A percentile compares a stretch with the other conserved stretches of the same genome.
Conservation (phyloP, 2,113 vertebrate genomes). For the Oncorhynchus masou region DNA sequence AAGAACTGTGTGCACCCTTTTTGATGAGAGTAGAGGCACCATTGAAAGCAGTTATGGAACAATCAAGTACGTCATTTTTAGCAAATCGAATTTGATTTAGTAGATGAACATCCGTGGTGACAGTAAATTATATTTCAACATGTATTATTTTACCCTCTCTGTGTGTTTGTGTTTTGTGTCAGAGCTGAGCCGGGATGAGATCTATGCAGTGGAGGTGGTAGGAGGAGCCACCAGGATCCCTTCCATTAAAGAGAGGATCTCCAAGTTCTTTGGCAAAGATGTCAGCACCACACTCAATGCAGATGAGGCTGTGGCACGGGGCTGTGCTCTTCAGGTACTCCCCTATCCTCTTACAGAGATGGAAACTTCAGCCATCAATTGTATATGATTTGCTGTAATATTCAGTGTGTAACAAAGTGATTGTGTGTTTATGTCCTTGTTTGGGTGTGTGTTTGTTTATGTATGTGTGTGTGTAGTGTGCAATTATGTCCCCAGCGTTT, state of each 20-base stretch:
- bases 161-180: slow-evolving; percentile 53
- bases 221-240: slow-evolving; percentile 93
- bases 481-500: slow-evolving; percentile 95
- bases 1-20: slow-evolving; percentile 83
- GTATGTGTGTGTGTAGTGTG: slow-evolving; percentile 78
- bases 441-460: slow-evolving; percentile 29
- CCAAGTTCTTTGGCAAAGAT: slow-evolving; percentile 88
- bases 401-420: slow-evolving; percentile 17
- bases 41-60: slow-evolving; percentile 85
- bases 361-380: background rate
- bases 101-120: background rate
- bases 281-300: slow-evolving; percentile 94
- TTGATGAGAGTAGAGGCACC: slow-evolving; percentile 85
- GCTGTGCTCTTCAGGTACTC: slow-evolving; percentile 89
- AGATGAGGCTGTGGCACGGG: slow-evolving; percentile 93
- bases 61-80: slow-evolving; percentile 81
- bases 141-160: background rate
- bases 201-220: slow-evolving; percentile 91
- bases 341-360: background rate
- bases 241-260: slow-evolving; percentile 88
- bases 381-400: background rate
- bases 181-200: slow-evolving; percentile 83
- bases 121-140: background rate
- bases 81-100: background rate
- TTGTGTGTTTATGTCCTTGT: slow-evolving; percentile 20